These are phyloP conservation scores for Nephrotoma guestfalica DNA, from an alignment of 2,888 invertebrate species.

Conservation along the genomic window DNA sequence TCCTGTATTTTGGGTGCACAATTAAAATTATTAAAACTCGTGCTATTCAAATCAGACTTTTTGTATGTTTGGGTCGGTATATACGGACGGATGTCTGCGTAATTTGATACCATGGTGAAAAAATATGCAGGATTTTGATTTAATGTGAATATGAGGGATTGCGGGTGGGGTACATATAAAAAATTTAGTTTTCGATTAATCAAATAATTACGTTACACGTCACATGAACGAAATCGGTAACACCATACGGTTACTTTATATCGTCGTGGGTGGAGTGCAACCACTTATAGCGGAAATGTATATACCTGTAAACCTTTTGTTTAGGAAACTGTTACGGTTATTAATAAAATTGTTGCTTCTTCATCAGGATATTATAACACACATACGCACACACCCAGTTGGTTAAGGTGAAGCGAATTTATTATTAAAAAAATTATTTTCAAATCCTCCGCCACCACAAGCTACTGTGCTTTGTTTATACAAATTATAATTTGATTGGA, in stretches of 20 bases:
- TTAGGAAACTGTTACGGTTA: neutral
- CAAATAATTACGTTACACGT: neutral
- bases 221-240: neutral
- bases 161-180: too few relatives aligned
- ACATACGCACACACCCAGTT: neutral
- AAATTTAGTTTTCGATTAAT: too few relatives aligned
- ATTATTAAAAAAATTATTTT: neutral
- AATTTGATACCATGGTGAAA: neutral
- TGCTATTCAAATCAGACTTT: neutral
- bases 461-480: neutral
- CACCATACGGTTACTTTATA: neutral
- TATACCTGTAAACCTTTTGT: neutral
- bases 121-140: neutral
- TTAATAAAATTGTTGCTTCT: neutral
- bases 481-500: neutral
- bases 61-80: neutral
- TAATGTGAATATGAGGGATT: neutral
- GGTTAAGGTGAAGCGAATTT: neutral
- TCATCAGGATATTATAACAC: neutral
- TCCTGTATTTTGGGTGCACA: neutral
- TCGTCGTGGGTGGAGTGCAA: neutral
- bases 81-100: neutral
- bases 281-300: neutral
- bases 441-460: neutral
- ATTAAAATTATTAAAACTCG: neutral